A percentile compares a stretch with the other conserved stretches of the same genome.
Evolutionary conservation across 2,888 invertebrate species (phyloP).

Genomic region (Deilephila elpenor): DNA sequence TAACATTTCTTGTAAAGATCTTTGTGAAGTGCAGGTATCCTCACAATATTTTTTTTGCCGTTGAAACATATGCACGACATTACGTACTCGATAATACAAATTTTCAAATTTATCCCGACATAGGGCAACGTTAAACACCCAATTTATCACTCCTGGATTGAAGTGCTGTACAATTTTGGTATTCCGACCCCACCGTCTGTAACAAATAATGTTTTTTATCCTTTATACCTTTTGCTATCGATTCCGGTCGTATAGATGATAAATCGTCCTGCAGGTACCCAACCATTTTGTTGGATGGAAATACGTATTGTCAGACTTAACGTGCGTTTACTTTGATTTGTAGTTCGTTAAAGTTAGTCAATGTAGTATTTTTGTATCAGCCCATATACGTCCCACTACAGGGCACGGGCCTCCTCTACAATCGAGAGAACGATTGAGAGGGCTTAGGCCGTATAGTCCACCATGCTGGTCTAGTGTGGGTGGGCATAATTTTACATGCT

Average conservation of each 20-base stretch:
- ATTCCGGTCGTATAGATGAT: constrained; percentile 17
- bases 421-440: no score
- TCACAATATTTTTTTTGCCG: no score
- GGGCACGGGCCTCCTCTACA: no score
- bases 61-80: no score
- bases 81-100: neutral
- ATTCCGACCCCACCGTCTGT: constrained; percentile 16
- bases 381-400: no score
- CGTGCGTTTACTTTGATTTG: neutral
- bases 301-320: constrained; percentile 6
- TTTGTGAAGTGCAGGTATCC: no score
- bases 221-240: constrained; percentile 24
- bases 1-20: no score
- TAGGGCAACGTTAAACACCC: neutral
- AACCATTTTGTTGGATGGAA: neutral
- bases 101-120: neutral
- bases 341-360: neutral
- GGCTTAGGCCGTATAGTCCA: no score
- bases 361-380: no score
- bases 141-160: constrained; percentile 20
- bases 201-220: constrained; percentile 25
- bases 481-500: no score
- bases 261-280: constrained; percentile 16
- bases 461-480: no score
- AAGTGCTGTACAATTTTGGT: constrained; percentile 18